Evolutionary conservation across 1,140 invertebrate genomes (phyloP), one percentile per base, ranked within the genome.

Genomic region (Chironomus striatipennis): DNA sequence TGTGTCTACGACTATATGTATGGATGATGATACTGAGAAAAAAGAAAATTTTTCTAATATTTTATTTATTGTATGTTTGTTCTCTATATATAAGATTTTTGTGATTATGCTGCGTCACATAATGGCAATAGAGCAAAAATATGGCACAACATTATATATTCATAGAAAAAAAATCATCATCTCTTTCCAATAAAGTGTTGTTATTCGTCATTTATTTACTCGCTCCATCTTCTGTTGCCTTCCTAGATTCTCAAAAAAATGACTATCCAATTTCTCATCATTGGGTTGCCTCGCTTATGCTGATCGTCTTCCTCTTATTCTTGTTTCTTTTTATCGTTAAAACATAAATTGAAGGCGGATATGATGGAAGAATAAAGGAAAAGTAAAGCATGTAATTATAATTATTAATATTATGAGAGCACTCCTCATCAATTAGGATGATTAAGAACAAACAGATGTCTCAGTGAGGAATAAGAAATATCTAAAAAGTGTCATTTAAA

Each of bases 371-470:
- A 43, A 43, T 7, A 47, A 57, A 57, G 15, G n/a, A 10, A n/a
- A 57, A 57, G 47, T 57, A 57, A 57, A 57, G 47, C 47, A 57
- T 17, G 65, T 70, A 70, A 70, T 70, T 70, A 70, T 18, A 70
- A 70, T 70, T 70, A 70, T 70, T 70, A 70, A 70, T 70, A 20
- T 21, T 17, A 70, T 70, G 20, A 70, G 18, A 70, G 65, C 64
- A 70, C 65, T 70, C 65, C 47, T 70, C 17, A 70, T 70, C 65
- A 70, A 70, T 70, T 70, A 70, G 65, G 65, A 70, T 70, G 65
- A 70, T 70, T 70, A 70, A 70, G 65, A 70, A 70, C 65, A 70
- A 70, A 70, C 65, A 70, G 65, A 70, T 70, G 65, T 70, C 65
- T 70, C 17, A 0, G 4, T 70, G n/a, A 34, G 5, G 24, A 34